Evolutionary conservation across 2,113 vertebrate species (phyloP), one percentile per base, ranked within the genome.

Genomic region (Rhipidura dahli): DNA sequence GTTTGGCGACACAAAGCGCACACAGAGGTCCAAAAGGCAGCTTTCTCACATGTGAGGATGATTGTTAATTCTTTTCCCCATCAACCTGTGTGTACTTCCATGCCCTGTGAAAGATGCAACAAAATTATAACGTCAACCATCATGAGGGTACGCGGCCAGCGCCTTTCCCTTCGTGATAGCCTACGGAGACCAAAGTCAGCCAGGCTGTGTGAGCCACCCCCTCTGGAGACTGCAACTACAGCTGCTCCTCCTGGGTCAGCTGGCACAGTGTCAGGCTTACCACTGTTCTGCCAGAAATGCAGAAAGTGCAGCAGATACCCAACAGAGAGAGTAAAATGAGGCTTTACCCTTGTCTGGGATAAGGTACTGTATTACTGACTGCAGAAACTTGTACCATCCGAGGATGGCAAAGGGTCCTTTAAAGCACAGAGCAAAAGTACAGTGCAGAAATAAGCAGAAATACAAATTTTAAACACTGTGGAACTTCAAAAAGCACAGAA

Each of bases 151-250:
- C 8, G 37, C 81, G 69, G 61, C 37, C 59, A 54, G 13, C 33
- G 79, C 91, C 77, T 82, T 81, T 61, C 12, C 15, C 21, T 78
- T 78, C 63, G 18, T 50, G 33, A 54, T 7, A 84, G 42, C 39
- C 15, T 70, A 54, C 0, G 0, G 28, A 83, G 30, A 23, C 15
- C 31, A 59, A 63, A 85, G 42, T 33, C 0, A 0, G 23, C n/a
- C 31, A 1, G 26, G 65, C 47, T 0, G 0, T 23, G 61, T 17
- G 37, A 93, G 57, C 57, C 6, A 6, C 39, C 23, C 44, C 6
- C 7, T 44, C 56, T 7, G 1, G 53, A 49, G 33, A 77, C 28
- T 14, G 37, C 40, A 65, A 15, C 17, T 11, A 15, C 23, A 61
- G 40, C 71, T 69, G 76, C 24, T 72, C 26, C n/a, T 61, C 28